Evolutionary conservation across 2,888 invertebrate genomes (phyloP).

Genomic region (Trachelus tabidus): DNA sequence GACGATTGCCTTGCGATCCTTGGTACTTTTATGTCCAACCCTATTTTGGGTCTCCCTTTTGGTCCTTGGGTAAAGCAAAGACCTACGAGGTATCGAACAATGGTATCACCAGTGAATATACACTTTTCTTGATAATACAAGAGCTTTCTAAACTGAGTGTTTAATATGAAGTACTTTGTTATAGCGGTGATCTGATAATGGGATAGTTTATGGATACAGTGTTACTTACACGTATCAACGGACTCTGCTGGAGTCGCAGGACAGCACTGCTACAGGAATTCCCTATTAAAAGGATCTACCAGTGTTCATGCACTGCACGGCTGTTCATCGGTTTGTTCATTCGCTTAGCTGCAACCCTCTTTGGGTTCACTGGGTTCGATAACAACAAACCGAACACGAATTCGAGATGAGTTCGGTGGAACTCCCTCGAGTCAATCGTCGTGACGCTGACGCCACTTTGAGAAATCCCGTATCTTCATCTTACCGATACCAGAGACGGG

Average conservation of each 20-base stretch:
- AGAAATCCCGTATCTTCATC: constrained; percentile 5
- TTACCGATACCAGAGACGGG: not conserved
- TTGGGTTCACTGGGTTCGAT: not conserved
- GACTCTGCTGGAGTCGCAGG: not conserved
- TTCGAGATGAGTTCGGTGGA: not conserved
- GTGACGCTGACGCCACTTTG: constrained; percentile 1
- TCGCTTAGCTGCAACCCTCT: not conserved
- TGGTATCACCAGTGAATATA: not conserved
- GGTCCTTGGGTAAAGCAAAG: not conserved
- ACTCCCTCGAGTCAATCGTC: not conserved
- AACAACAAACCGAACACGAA: not conserved
- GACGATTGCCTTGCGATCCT: not conserved
- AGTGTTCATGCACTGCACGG: not conserved
- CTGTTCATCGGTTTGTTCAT: not conserved
- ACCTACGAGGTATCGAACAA: not conserved
- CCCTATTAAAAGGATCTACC: not conserved
- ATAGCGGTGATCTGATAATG: not conserved
- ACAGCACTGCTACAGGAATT: not conserved
- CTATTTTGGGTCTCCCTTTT: not conserved
- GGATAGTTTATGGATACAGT: not conserved
- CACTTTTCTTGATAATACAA: not conserved
- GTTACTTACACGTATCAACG: not conserved
- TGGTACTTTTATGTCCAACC: not conserved
- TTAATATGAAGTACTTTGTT: not conserved
- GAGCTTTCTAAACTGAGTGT: not conserved